Evolutionary conservation across 2,113 vertebrate species (phyloP), one percentile per base, ranked within the genome.

Genomic region (Salvelinus fontinalis): DNA sequence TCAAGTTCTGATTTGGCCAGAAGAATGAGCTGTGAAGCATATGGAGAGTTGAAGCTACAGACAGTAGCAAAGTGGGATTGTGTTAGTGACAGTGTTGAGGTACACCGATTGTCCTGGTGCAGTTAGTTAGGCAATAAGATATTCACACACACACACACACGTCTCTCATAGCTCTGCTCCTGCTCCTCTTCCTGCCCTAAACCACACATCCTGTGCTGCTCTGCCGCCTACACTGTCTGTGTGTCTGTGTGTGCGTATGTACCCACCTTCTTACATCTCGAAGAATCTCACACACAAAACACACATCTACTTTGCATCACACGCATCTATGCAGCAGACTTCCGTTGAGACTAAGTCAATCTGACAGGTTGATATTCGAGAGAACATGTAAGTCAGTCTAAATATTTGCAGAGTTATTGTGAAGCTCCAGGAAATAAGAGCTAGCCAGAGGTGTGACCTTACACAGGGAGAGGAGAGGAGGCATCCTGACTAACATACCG

Each of bases 201-300:
- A 87, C 72, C 89, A 89, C 89, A 89, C 89, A 89, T 92, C 90
- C 91, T 92, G 91, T 92, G 81, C 84, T 82, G 85, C 11, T 14
- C 81, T 82, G 79, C 84, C 82, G 74, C 84, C 88, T 88, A 83
- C 86, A 88, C 83, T 69, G 83, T 83, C 85, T 83, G 62, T 83
- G 84, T 77, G 77, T 69, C 75, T 48, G 51, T 9, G 26, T 74
- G 67, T 77, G 84, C 7, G 49, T 12, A 18, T 44, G 54, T n/a
- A 44, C n/a, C 2, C 51, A 18, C 60, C 1, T 44, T 48, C 26
- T n/a, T 12, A 7, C 39, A 57, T 77, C 67, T 51, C 9, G 1
- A 27, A 71, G 31, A 57, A 62, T 48, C 74, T n/a, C 71, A 67
- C 64, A 74, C 64, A 62, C 77, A 49, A 65, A 66, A 51, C 18